phyloP scores from a whole-genome alignment of 2,797 vertebrate species.

The Enteromius treurensis region DNA sequence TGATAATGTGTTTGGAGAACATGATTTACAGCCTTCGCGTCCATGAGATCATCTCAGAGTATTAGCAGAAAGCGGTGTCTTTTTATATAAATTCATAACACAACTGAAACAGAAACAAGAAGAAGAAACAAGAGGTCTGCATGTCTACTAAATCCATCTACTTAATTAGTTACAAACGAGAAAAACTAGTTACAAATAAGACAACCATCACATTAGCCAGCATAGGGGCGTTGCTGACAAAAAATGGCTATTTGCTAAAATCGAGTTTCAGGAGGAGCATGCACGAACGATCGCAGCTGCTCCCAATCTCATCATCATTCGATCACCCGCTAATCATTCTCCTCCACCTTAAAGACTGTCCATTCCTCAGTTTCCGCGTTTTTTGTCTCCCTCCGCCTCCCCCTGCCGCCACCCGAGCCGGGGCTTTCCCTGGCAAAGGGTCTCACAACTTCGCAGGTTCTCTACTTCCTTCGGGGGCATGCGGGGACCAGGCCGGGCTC shows the following conservation, averaged over 20 bases:
- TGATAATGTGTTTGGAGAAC: constrained; percentile 22
- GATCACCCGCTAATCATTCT: too few relatives aligned
- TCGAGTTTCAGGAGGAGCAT: too few relatives aligned
- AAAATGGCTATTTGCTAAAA: neutral
- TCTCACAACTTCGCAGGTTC: too few relatives aligned
- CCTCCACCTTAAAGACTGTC: too few relatives aligned
- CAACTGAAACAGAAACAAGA: neutral
- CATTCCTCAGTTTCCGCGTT: too few relatives aligned
- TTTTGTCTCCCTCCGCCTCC: too few relatives aligned
- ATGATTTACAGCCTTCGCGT: constrained; percentile 10
- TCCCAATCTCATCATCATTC: too few relatives aligned
- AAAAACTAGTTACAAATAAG: neutral
- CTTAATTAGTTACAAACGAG: neutral
- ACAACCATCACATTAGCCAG: neutral
- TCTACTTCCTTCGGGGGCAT: too few relatives aligned
- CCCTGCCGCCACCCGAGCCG: too few relatives aligned
- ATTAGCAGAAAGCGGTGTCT: neutral
- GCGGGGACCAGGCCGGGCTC: too few relatives aligned
- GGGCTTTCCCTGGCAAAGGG: too few relatives aligned
- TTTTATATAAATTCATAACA: neutral
- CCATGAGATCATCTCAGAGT: constrained; percentile 1
- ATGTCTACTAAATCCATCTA: neutral
- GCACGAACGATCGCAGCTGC: too few relatives aligned
- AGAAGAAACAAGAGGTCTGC: neutral
- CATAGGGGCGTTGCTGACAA: neutral